These are phyloP conservation scores for Pelobates cultripes DNA, from an alignment of 2,797 vertebrate species.

Conservation along the genomic window DNA sequence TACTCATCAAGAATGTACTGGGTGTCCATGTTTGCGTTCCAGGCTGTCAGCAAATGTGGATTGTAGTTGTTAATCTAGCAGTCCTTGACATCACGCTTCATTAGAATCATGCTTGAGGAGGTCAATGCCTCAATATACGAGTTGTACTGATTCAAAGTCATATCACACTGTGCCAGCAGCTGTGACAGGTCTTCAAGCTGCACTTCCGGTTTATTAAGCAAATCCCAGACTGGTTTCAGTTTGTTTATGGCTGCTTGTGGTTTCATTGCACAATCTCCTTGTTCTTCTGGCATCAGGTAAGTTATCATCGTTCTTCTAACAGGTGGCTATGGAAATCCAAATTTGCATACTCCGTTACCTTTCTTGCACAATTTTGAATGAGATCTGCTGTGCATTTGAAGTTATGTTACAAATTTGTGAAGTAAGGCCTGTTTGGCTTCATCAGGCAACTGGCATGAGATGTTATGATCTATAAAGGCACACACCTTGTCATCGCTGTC, in stretches of 20 bases:
- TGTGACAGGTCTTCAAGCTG: not conserved
- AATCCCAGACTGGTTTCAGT: slow-evolving; percentile 11
- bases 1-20: slow-evolving; percentile 41
- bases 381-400: slow-evolving; percentile 8
- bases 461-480: not conserved
- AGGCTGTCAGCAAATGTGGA: slow-evolving; percentile 18
- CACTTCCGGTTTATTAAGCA: not conserved
- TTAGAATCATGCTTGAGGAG: slow-evolving; percentile 22
- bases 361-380: slow-evolving; percentile 5
- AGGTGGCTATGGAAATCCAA: too few relatives aligned
- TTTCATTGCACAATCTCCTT: too few relatives aligned
- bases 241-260: not conserved
- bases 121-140: not conserved
- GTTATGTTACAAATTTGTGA: not conserved
- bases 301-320: not conserved
- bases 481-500: not conserved
- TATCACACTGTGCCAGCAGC: not conserved
- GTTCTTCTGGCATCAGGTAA: not conserved
- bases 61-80: not conserved
- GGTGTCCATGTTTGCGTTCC: slow-evolving; percentile 48
- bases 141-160: slow-evolving; percentile 21
- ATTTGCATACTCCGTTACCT: not conserved
- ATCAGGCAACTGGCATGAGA: not conserved
- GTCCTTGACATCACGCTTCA: too few relatives aligned
- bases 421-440: not conserved